These are phyloP conservation scores for Artemia franciscana DNA, from an alignment of 1,140 invertebrate species.

Conservation along the genomic window DNA sequence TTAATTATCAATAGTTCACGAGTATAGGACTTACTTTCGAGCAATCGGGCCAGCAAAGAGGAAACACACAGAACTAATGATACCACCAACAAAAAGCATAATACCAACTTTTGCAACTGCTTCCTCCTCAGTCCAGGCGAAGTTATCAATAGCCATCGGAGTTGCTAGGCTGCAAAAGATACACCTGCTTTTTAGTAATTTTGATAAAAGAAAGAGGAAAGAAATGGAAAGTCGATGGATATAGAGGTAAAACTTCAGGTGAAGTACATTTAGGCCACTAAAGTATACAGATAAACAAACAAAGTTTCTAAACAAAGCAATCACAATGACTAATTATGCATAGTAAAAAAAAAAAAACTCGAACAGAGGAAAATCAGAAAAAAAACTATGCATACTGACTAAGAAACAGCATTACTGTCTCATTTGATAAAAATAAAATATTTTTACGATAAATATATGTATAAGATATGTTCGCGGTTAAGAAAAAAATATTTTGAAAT, in stretches of 20 bases:
- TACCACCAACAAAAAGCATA: conserved; percentile 46
- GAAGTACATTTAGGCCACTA: not conserved
- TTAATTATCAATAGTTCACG: no score
- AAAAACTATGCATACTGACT: no score
- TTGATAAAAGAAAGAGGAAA: no score
- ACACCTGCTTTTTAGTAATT: conserved; percentile 10
- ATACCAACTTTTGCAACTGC: conserved; percentile 57
- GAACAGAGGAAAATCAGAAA: no score
- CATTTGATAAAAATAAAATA: no score
- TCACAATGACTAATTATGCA: no score
- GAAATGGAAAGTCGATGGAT: conserved; percentile 1
- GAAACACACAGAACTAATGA: conserved; percentile 48
- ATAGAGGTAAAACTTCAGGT: conserved; percentile 1
- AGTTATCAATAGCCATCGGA: conserved; percentile 66
- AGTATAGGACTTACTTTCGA: conserved; percentile 27
- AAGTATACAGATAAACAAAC: conserved; percentile 8
- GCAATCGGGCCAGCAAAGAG: conserved; percentile 41
- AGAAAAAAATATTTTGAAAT: no score
- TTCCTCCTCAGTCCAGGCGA: conserved; percentile 53
- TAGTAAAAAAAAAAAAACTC: no score
- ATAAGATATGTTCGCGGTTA: no score
- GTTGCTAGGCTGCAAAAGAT: conserved; percentile 37
- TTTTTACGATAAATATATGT: no score
- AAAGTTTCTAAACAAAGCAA: no score
- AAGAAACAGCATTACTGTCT: no score